phyloP scores from a whole-genome alignment of 2,797 vertebrate genomes.

The Botia almorhae region DNA sequence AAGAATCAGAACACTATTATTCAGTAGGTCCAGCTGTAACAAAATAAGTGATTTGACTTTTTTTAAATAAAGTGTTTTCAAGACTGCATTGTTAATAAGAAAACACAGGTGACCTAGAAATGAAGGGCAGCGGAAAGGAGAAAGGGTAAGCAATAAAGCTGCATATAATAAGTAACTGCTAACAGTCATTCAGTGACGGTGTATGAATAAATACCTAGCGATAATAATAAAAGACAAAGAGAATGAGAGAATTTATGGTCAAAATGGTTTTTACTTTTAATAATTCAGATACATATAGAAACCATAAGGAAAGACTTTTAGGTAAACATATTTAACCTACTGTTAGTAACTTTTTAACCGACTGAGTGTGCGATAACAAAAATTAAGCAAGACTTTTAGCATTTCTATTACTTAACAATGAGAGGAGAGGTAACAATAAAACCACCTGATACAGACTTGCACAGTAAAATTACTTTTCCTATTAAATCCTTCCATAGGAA shows the following conservation, averaged over 20 bases:
- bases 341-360: neutral
- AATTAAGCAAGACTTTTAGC: neutral
- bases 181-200: neutral
- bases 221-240: neutral
- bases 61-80: neutral
- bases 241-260: neutral
- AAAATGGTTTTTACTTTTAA: neutral
- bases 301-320: neutral
- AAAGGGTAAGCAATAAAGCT: conserved; percentile 24
- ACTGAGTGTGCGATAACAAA: neutral
- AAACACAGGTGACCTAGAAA: conserved; percentile 2
- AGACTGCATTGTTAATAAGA: conserved; percentile 22
- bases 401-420: neutral
- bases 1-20: neutral
- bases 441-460: neutral
- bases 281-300: neutral
- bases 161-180: conserved; percentile 18
- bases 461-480: neutral
- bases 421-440: neutral
- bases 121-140: conserved; percentile 30
- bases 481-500: neutral
- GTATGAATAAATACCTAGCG: neutral
- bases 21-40: neutral
- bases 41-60: conserved; percentile 11
- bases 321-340: neutral